Evolutionary conservation across 2,888 invertebrate species (phyloP).

Genomic region (Ptilodon capucinus): DNA sequence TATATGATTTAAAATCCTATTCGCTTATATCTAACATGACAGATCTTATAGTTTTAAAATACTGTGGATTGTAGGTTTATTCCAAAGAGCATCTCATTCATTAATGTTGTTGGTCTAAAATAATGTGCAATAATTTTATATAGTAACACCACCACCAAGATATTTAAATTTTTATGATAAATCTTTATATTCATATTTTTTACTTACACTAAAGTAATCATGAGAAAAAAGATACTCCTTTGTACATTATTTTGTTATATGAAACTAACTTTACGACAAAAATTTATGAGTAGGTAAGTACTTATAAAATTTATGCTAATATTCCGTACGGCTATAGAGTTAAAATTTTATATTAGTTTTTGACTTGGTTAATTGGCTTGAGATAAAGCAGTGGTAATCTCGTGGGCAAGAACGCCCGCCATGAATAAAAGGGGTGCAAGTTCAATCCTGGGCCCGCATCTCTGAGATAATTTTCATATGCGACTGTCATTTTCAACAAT

Average conservation of each 20-base stretch:
- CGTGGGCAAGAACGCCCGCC: no score
- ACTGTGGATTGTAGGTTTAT: constrained; percentile 25
- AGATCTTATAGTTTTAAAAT: constrained; percentile 37
- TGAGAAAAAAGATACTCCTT: constrained; percentile 66
- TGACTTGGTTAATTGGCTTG: no score
- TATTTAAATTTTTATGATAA: constrained; percentile 6
- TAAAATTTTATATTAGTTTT: no score
- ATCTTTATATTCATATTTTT: no score
- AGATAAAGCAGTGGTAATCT: no score
- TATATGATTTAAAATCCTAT: constrained; percentile 39
- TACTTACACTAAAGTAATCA: background rate
- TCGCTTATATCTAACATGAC: constrained; percentile 44
- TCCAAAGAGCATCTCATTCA: constrained; percentile 60
- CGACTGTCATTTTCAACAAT: no score
- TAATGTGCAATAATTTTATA: constrained; percentile 24
- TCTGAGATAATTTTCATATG: no score
- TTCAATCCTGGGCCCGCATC: no score
- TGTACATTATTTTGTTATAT: constrained; percentile 39
- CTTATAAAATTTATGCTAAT: no score
- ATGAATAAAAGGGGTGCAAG: no score
- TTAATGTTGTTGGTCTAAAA: constrained; percentile 21
- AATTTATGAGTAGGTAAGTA: constrained; percentile 1
- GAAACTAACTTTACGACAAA: constrained; percentile 43
- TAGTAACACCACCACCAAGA: constrained; percentile 35
- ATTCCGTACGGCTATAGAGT: no score